Base-by-base conservation (phyloP, 2,888 invertebrate genomes). In the Rambutsinella grinnellia region DNA sequence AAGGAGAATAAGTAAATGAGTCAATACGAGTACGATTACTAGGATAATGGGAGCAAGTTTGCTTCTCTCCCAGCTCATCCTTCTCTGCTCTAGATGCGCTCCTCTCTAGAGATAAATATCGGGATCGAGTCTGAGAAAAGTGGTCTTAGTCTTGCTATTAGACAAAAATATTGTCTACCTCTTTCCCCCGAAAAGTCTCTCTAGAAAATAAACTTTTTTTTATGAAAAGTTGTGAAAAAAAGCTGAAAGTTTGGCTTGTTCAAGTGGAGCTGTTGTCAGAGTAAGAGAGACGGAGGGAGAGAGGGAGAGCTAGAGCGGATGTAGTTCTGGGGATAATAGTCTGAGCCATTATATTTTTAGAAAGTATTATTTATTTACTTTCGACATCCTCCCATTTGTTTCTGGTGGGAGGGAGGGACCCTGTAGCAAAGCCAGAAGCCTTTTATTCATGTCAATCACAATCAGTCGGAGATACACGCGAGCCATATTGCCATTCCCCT, bases 71-170 rank as follows among this genome's bases (percentile, higher is more conserved):
- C 19, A 21, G 19, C 47, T 46, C 62, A 27, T 46, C 47, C 27
- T 62, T 51, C 36, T n/a, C n/a, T n/a, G n/a, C n/a, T n/a, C n/a
- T n/a, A n/a, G n/a, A n/a, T n/a, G n/a, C n/a, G n/a, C n/a, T n/a
- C n/a, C n/a, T n/a, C n/a, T n/a, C n/a, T n/a, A 15, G 49, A 65
- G 65, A 44, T 51, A 65, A 65, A 65, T 54, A 65, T 65, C 65
- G 10, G 44, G 44, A 65, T 62, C 47, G 65, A 65, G 36, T 62
- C 21, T 44, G n/a, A n/a, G n/a, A n/a, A n/a, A n/a, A n/a, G n/a
- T 36, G 5, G 5, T 49, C 49, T 49, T 49, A 3, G 3, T 49
- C 49, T n/a, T 49, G 15, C 49, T 17, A n/a, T n/a, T n/a, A n/a
- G n/a, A n/a, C n/a, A n/a, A n/a, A n/a, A n/a, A n/a, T n/a, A n/a